phyloP scores from a whole-genome alignment of 2,113 vertebrate species.

The Procavia capensis region DNA sequence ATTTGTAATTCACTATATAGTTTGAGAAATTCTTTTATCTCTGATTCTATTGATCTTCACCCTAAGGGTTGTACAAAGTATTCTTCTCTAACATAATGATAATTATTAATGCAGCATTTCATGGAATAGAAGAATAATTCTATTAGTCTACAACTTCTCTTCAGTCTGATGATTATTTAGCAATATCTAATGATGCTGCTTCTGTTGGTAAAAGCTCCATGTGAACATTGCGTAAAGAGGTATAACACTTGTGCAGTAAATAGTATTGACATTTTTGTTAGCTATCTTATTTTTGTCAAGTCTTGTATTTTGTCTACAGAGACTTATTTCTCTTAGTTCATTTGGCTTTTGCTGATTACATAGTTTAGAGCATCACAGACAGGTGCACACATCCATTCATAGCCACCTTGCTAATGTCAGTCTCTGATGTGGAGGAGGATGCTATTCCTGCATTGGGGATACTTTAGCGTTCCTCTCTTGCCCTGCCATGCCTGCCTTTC shows the following conservation, averaged over 20 bases:
- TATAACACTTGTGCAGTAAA: not conserved
- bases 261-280: not conserved
- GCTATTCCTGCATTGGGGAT: not conserved
- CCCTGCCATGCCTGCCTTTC: not conserved
- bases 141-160: not conserved
- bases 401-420: not conserved
- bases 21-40: conserved; percentile 35
- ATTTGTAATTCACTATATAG: not conserved
- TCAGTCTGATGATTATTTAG: not conserved
- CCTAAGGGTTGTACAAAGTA: conserved; percentile 3
- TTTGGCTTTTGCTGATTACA: conserved; percentile 3
- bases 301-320: not conserved
- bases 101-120: not conserved
- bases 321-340: not conserved
- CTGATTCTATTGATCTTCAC: conserved; percentile 19
- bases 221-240: not conserved
- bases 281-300: conserved; percentile 1
- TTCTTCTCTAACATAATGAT: not conserved
- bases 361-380: not conserved
- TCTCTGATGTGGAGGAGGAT: not conserved
- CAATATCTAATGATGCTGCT: not conserved
- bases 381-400: not conserved
- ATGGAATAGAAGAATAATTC: conserved; percentile 13
- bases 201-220: not conserved
- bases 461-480: not conserved